Conservation (phyloP, 2,113 vertebrate species). For the Cheilinus undulatus region DNA sequence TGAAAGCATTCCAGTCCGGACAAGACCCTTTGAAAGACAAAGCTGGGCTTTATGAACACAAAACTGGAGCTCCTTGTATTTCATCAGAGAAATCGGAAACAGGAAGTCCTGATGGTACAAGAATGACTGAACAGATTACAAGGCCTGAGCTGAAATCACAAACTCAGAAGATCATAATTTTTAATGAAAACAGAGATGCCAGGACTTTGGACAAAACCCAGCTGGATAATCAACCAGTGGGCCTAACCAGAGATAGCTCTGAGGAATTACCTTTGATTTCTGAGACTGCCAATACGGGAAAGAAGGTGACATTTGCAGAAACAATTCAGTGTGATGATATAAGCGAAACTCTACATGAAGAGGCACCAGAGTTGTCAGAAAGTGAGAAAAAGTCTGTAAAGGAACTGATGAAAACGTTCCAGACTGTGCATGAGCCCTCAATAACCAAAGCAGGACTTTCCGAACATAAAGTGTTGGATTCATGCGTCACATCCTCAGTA, state of each 20-base stretch:
- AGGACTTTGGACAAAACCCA: neutral
- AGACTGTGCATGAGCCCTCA: neutral
- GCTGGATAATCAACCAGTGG: neutral
- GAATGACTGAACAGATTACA: conserved; percentile 22
- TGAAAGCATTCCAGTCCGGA: conserved; percentile 93
- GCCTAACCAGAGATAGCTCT: neutral
- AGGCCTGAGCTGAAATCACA: conserved; percentile 24
- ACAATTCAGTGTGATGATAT: neutral
- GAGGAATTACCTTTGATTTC: neutral
- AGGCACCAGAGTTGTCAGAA: neutral
- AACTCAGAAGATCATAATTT: neutral
- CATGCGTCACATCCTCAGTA: neutral
- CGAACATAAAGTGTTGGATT: neutral
- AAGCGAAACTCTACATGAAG: neutral
- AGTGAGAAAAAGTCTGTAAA: neutral
- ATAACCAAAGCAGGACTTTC: neutral
- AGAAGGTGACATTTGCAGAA: neutral
- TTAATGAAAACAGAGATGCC: neutral
- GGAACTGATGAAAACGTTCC: neutral
- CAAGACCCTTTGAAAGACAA: conserved; percentile 69
- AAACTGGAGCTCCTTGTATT: conserved; percentile 26
- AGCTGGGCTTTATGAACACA: conserved; percentile 75
- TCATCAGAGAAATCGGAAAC: conserved; percentile 40
- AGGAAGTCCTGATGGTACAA: conserved; percentile 21
- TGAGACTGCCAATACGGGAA: neutral